A percentile compares a stretch with the other conserved stretches of the same genome.
Evolutionary conservation across 2,113 vertebrate genomes (phyloP).

Genomic region (Eleginops maclovinus): DNA sequence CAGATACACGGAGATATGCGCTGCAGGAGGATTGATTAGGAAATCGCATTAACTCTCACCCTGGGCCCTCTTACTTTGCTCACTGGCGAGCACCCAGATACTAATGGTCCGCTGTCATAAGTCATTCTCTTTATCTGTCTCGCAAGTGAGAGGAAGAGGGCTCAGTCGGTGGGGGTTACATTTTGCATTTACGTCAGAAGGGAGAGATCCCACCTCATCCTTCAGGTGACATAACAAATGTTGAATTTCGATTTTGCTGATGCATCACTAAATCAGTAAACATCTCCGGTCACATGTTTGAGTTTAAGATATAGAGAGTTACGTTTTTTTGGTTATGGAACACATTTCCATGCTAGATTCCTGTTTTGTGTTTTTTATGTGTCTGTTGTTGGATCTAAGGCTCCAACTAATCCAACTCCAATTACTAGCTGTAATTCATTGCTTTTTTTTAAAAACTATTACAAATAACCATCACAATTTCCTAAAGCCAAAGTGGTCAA

Average conservation of each 20-base stretch:
- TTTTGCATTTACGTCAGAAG: constrained; percentile 1
- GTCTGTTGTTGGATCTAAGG: background rate
- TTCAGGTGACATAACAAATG: background rate
- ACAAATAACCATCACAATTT: too few species aligned
- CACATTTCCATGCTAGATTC: background rate
- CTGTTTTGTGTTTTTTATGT: background rate
- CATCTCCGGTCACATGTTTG: background rate
- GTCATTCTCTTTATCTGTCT: constrained; percentile 69
- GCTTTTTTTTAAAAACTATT: too few species aligned
- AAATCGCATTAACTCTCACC: constrained; percentile 80
- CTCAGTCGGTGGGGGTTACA: background rate
- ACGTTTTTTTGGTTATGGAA: background rate
- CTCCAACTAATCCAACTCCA: too few species aligned
- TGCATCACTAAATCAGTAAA: background rate
- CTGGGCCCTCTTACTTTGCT: constrained; percentile 31
- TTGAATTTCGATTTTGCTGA: constrained; percentile 2
- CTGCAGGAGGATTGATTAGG: constrained; percentile 70
- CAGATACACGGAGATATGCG: constrained; percentile 61
- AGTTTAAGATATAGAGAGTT: background rate
- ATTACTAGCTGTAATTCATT: too few species aligned
- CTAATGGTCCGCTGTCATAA: constrained; percentile 79
- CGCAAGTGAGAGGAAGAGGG: constrained; percentile 13
- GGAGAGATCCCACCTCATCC: constrained; percentile 5
- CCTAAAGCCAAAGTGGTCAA: too few species aligned
- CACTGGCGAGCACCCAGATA: constrained; percentile 71